Percentiles rank a stretch among this genome's conserved stretches.
phyloP scores from a whole-genome alignment of 2,113 vertebrate species.

The Sarotherodon lohbergeri region DNA sequence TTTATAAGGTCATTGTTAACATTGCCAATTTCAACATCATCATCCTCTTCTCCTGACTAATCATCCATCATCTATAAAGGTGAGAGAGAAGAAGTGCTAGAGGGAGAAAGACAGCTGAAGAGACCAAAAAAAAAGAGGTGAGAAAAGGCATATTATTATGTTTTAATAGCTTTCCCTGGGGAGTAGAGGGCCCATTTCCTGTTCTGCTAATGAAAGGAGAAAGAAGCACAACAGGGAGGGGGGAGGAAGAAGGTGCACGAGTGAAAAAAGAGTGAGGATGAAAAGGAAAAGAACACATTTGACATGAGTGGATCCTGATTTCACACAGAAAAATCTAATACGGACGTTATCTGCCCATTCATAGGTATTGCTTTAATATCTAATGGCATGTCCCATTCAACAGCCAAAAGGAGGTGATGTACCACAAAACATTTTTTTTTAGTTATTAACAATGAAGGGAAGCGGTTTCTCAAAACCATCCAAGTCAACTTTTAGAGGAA shows the following conservation, averaged over 20 bases:
- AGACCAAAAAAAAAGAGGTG: not conserved
- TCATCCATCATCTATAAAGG: constrained; percentile 22
- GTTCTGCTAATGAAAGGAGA: constrained; percentile 11
- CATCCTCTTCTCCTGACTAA: not conserved
- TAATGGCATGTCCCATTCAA: not conserved
- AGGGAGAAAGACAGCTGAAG: not conserved
- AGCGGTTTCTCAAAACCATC: not conserved
- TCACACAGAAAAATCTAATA: not conserved
- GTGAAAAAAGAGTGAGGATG: not conserved
- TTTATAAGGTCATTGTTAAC: constrained; percentile 23
- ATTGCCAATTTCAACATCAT: not conserved
- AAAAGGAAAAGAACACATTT: not conserved
- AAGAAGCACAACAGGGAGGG: not conserved
- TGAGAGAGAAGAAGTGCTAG: not conserved
- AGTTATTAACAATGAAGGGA: not conserved
- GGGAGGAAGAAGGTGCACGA: not conserved
- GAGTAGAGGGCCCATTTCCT: constrained; percentile 12
- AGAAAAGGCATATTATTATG: constrained; percentile 18
- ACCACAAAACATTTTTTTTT: not conserved
- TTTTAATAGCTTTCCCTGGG: constrained; percentile 33
- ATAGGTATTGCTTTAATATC: not conserved
- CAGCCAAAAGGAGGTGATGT: not conserved
- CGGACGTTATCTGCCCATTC: not conserved
- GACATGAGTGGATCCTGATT: not conserved
- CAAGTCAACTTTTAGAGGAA: not conserved